A percentile compares a stretch with the other conserved stretches of the same genome.
phyloP scores from a whole-genome alignment of 2,113 vertebrate genomes.

The Spea multiplicata region DNA sequence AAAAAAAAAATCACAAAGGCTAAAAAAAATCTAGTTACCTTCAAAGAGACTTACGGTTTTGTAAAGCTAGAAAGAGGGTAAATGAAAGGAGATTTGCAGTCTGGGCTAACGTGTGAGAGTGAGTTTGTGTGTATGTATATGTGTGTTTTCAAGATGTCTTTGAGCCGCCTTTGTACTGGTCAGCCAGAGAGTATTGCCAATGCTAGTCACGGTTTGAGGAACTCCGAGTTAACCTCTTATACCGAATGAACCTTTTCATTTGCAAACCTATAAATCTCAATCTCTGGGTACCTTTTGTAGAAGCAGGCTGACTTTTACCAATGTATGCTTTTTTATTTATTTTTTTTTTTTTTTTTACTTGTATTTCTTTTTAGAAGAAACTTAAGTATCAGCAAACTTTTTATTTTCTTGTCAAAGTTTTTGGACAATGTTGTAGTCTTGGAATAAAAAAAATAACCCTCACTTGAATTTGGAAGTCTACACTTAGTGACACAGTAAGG shows the following conservation, averaged over 20 bases:
- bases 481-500: slow-evolving; percentile 62
- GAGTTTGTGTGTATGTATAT: slow-evolving; percentile 64
- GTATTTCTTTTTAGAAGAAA: background rate
- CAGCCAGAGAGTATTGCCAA: slow-evolving; percentile 63
- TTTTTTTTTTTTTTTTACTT: too few species aligned
- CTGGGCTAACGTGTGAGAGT: slow-evolving; percentile 66
- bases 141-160: slow-evolving; percentile 69
- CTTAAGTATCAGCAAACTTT: background rate
- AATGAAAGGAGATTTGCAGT: slow-evolving; percentile 73
- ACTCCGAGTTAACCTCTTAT: slow-evolving; percentile 76
- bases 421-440: slow-evolving; percentile 51
- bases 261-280: slow-evolving; percentile 75
- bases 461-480: slow-evolving; percentile 56
- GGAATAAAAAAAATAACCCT: slow-evolving; percentile 53
- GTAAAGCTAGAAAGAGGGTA: slow-evolving; percentile 70
- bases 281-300: slow-evolving; percentile 68
- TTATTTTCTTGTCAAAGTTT: slow-evolving; percentile 7
- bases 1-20: slow-evolving; percentile 36
- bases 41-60: slow-evolving; percentile 70
- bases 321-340: slow-evolving; percentile 2
- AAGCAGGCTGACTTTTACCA: slow-evolving; percentile 59
- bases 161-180: slow-evolving; percentile 71
- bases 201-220: slow-evolving; percentile 68
- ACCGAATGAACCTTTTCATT: slow-evolving; percentile 79
- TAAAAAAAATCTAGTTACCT: slow-evolving; percentile 59